Evolutionary conservation across 2,113 vertebrate species (phyloP), one percentile per base, ranked within the genome.

Genomic region (Upupa epops): DNA sequence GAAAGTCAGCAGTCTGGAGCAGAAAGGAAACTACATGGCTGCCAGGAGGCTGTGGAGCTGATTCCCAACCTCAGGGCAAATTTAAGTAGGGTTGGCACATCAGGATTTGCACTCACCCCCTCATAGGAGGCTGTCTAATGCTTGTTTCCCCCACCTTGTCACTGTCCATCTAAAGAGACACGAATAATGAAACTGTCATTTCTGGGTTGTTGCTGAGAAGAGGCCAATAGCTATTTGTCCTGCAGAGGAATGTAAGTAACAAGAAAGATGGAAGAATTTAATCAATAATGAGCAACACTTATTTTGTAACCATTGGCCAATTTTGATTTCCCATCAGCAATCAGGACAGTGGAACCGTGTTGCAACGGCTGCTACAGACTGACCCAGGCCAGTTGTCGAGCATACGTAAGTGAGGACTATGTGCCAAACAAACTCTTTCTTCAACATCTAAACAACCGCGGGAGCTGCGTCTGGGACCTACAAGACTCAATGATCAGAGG

Each of bases 21-120:
- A 54, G 12, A 9, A 22, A 48, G 0, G 5, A 58, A 68, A n/a
- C 32, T 59, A 24, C 0, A 0, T 11, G 2, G 0, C n/a, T 29
- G 42, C 24, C n/a, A 68, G 60, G 24, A 58, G 25, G 18, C 20
- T 45, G 37, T 14, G 31, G 22, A 59, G 37, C 5, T 3, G 1
- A 28, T 64, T 89, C 46, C 45, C 24, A 69, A 11, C 8, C 34
- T 29, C 1, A 0, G 40, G n/a, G 36, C 46, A 80, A 48, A 59
- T 51, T 8, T 28, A 18, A 88, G 65, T 49, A 49, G 32, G 49
- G 21, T 22, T 37, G 5, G 55, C 28, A 31, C 17, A 45, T 63
- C 6, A 21, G 61, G 68, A 29, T 61, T 65, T 49, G 31, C 21
- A n/a, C 11, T 8, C 36, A 17, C 42, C 32, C 55, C 68, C 68